Evolutionary conservation across 1,140 invertebrate genomes (phyloP).

Genomic region (Augochlora pura): DNA sequence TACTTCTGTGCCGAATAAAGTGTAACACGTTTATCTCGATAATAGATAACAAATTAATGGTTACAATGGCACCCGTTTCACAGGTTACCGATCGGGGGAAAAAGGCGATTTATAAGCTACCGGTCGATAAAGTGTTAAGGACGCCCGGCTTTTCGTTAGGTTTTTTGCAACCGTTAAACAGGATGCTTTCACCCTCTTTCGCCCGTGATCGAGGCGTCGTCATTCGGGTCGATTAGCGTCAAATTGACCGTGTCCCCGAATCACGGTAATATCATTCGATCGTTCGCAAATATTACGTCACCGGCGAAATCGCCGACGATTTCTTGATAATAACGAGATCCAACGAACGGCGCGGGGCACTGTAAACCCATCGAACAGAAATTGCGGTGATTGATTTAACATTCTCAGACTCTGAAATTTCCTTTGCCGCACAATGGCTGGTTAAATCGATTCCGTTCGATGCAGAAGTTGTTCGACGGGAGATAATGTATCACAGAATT

Average conservation of each 20-base stretch:
- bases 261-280: background rate
- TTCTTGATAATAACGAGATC: background rate
- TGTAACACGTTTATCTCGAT: too few relatives aligned
- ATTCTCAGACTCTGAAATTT: background rate
- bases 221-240: slow-evolving; percentile 18
- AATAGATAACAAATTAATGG: too few relatives aligned
- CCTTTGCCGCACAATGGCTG: background rate
- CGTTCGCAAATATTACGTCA: slow-evolving; percentile 10
- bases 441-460: too few relatives aligned
- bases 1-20: too few relatives aligned
- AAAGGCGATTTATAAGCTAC: too few relatives aligned
- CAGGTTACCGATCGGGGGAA: too few relatives aligned
- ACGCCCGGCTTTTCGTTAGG: background rate
- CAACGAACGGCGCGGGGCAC: background rate
- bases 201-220: background rate
- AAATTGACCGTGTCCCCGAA: slow-evolving; percentile 7
- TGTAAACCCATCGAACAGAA: background rate
- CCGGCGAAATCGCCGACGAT: background rate
- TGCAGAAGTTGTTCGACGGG: too few relatives aligned
- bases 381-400: background rate
- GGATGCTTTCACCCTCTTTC: slow-evolving; percentile 19
- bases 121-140: background rate
- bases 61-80: too few relatives aligned
- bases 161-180: slow-evolving; percentile 14
- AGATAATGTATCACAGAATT: too few relatives aligned